These are phyloP conservation scores for Ladona fulva DNA, from an alignment of 1,140 invertebrate genomes.

Conservation along the genomic window DNA sequence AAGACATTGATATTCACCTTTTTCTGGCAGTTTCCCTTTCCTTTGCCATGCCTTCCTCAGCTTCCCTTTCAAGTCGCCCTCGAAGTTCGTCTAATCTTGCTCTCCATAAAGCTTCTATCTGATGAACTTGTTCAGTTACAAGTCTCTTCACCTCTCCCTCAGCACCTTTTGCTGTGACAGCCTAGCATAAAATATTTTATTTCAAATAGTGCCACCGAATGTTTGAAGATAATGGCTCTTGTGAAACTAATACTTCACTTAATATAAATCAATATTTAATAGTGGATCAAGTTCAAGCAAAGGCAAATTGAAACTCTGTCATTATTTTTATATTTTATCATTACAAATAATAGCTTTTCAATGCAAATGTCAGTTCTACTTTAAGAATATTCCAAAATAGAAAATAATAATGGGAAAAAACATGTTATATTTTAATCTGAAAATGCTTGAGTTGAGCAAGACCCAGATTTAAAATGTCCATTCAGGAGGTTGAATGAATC, in stretches of 20 bases:
- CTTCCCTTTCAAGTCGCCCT: not conserved
- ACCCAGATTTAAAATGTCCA: too few species aligned
- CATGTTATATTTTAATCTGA: too few species aligned
- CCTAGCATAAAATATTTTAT: not conserved
- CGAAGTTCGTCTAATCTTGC: not conserved
- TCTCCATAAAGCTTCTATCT: not conserved
- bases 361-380: too few species aligned
- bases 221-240: too few species aligned
- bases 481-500: too few species aligned
- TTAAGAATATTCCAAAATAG: too few species aligned
- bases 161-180: not conserved
- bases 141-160: not conserved
- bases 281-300: not conserved
- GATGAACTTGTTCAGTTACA: not conserved
- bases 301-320: not conserved
- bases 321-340: not conserved
- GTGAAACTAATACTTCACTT: not conserved
- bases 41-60: not conserved
- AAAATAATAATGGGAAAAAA: too few species aligned
- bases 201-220: not conserved
- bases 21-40: not conserved
- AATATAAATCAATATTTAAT: not conserved
- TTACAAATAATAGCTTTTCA: not conserved
- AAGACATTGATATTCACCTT: not conserved
- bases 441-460: too few species aligned